Base-by-base conservation (phyloP, 2,888 invertebrate genomes). In the Hypomecis punctinalis region DNA sequence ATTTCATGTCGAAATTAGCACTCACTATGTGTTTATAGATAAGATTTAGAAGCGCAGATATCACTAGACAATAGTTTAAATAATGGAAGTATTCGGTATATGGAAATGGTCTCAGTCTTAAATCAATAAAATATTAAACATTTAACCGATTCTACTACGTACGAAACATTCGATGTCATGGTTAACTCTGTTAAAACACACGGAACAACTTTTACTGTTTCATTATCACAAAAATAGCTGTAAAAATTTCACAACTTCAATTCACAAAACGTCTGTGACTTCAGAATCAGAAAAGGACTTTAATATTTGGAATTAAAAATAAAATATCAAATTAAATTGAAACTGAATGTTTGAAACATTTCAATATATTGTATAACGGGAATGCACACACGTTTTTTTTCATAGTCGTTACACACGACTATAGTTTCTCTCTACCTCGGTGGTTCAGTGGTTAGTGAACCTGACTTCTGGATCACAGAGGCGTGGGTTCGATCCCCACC, bases 21-120 rank as follows among this genome's bases (percentile, higher is more conserved):
- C 11, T 37, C n/a, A 49, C 49, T 23, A 52, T 33, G 52, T 52
- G 40, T 10, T 23, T 6, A 40, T 40, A 43, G 43, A 57, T 54
- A 46, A 42, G 49, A 67, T 56, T 48, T 45, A 55, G 39, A 71
- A 71, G 71, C 67, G 68, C 63, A 58, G 56, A 55, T 55, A 64
- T 55, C 54, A 66, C 59, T 78, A 73, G 67, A 66, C 52, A 57
- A 54, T 57, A 55, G 33, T 36, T 51, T 51, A 79, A 80, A 77
- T 76, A 75, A 74, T 70, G 70, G 73, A 75, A 78, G 64, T 70
- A 71, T 56, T 60, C 46, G 40, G 43, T 55, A 45, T 40, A 75
- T 76, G 77, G 73, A 80, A 74, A 75, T 69, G 63, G 70, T 72
- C 67, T 82, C 81, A 81, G 81, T 81, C 82, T 82, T 81, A 71